These are phyloP conservation scores for Alviniconcha marisindica DNA, from an alignment of 1,140 invertebrate genomes.

Conservation along the genomic window DNA sequence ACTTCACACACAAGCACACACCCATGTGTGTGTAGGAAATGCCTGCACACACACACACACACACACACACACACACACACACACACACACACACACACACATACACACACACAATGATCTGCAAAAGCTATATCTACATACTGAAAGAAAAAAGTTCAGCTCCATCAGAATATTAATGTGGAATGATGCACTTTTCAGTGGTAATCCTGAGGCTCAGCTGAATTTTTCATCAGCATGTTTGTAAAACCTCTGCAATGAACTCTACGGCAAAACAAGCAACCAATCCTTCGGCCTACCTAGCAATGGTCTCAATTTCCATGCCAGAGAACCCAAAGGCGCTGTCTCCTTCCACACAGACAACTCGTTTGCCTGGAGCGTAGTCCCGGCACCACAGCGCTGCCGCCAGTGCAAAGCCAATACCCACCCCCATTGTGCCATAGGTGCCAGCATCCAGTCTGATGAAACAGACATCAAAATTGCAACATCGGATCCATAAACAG, in stretches of 20 bases:
- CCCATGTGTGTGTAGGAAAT: too few species aligned
- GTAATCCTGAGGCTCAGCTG: too few species aligned
- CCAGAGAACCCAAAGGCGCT: slow-evolving; percentile 98
- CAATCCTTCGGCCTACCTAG: slow-evolving; percentile 82
- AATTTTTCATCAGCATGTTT: too few species aligned
- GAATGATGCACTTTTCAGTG: too few species aligned
- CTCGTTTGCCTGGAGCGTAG: slow-evolving; percentile 86
- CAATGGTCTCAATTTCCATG: slow-evolving; percentile 98
- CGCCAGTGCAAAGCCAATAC: slow-evolving; percentile 94
- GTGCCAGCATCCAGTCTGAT: slow-evolving; percentile 81
- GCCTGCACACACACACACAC: neutral
- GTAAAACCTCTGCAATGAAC: too few species aligned
- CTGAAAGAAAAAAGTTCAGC: too few species aligned
- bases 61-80: slow-evolving; percentile 23
- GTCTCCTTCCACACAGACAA: slow-evolving; percentile 93
- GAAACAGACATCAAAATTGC: neutral
- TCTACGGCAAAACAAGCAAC: too few species aligned
- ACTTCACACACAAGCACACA: neutral
- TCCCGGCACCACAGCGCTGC: slow-evolving; percentile 93
- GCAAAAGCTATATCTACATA: neutral
- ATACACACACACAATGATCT: neutral
- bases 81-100: neutral
- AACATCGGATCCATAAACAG: too few species aligned
- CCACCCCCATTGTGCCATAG: slow-evolving; percentile 98
- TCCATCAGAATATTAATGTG: too few species aligned